Percentiles rank a stretch among this genome's conserved stretches.
phyloP scores from a whole-genome alignment of 2,888 invertebrate species.

The Frankliniella fusca region DNA sequence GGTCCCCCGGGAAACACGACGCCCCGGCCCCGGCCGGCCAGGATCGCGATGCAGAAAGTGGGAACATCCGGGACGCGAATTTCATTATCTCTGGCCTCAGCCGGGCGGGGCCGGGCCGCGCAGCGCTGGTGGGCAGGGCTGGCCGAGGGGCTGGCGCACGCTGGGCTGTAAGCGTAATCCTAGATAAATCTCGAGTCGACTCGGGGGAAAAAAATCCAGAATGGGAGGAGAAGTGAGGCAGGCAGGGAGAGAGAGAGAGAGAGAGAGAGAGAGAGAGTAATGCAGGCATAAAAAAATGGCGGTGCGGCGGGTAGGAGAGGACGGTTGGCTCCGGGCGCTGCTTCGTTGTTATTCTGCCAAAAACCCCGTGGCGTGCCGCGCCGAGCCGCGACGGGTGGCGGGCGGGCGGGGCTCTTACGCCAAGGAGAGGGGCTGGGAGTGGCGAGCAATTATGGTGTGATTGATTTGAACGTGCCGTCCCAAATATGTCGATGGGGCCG shows the following conservation, averaged over 20 bases:
- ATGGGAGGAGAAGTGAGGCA: neutral
- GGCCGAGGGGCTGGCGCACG: neutral
- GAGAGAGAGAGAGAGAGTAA: neutral
- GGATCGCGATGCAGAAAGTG: constrained; percentile 7
- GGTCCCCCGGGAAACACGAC: neutral
- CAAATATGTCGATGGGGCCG: neutral
- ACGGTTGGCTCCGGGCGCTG: too few species aligned
- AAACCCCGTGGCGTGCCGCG: too few species aligned
- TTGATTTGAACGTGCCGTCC: neutral
- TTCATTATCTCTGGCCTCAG: constrained; percentile 9
- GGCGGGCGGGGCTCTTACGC: too few species aligned
- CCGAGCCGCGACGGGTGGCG: too few species aligned
- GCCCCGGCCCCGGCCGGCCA: neutral
- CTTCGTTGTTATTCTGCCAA: too few species aligned
- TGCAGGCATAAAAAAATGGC: neutral
- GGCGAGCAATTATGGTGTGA: neutral
- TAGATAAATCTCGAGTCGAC: neutral
- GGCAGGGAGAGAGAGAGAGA: neutral
- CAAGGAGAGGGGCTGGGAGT: neutral
- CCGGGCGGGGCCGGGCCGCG: neutral
- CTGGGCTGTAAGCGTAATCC: neutral
- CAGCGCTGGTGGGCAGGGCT: neutral
- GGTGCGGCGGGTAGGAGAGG: neutral
- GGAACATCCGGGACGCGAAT: constrained; percentile 5
- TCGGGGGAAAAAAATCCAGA: neutral